Conservation (phyloP, 2,888 invertebrate genomes). For the Nymphalis c-album region DNA sequence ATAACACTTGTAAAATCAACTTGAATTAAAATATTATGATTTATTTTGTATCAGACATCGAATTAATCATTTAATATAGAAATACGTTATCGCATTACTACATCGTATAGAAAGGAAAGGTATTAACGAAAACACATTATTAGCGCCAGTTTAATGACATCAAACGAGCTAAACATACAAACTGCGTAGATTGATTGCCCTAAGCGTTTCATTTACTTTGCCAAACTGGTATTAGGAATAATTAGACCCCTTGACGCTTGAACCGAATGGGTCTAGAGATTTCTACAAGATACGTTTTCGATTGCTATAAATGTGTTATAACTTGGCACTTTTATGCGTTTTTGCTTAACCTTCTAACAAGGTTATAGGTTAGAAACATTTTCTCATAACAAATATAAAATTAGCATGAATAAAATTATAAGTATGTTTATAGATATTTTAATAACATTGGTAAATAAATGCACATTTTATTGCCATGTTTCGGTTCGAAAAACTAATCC, state of each 20-base stretch:
- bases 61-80: background rate
- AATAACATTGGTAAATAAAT: no score
- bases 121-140: constrained; percentile 38
- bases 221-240: constrained; percentile 26
- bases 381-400: no score
- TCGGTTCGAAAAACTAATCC: no score
- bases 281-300: background rate
- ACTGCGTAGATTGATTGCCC: constrained; percentile 33
- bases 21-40: no score
- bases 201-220: constrained; percentile 33
- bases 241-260: constrained; percentile 18
- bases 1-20: no score
- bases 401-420: no score
- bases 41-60: background rate
- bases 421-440: no score
- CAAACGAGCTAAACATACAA: constrained; percentile 49
- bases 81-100: background rate
- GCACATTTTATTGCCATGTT: no score
- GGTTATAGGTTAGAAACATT: no score
- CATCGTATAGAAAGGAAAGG: constrained; percentile 11
- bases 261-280: background rate
- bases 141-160: constrained; percentile 48
- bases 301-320: no score
- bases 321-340: no score
- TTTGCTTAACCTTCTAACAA: no score